phyloP scores from a whole-genome alignment of 2,888 invertebrate genomes.

The Atrina japonica region DNA sequence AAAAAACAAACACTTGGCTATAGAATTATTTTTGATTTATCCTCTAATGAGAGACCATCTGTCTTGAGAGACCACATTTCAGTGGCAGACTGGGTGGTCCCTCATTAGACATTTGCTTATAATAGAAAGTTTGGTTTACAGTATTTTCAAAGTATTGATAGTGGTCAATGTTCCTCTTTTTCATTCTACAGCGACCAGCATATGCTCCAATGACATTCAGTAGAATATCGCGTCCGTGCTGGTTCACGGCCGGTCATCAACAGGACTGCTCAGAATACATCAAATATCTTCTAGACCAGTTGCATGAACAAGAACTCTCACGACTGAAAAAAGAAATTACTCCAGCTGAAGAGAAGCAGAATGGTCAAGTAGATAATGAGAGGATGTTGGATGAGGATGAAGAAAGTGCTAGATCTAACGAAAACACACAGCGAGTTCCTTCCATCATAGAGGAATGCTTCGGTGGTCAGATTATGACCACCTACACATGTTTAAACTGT shows the following conservation, averaged over 20 bases:
- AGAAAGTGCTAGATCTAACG: background rate
- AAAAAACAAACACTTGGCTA: too few species aligned
- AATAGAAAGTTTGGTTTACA: too few species aligned
- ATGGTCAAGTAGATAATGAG: constrained; percentile 23
- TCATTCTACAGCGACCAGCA: constrained; percentile 82
- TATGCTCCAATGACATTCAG: constrained; percentile 88
- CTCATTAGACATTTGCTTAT: too few species aligned
- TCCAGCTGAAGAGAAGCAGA: constrained; percentile 20
- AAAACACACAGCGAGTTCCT: background rate
- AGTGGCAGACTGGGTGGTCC: too few species aligned
- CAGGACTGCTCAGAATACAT: constrained; percentile 95
- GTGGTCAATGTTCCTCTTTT: too few species aligned
- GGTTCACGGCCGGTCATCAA: constrained; percentile 89
- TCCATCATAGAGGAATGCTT: constrained; percentile 87
- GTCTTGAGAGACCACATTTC: too few species aligned
- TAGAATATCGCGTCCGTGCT: constrained; percentile 87
- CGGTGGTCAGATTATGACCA: constrained; percentile 88
- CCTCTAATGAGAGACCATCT: too few species aligned
- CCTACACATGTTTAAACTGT: constrained; percentile 88
- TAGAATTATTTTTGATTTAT: too few species aligned
- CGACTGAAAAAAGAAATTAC: constrained; percentile 27
- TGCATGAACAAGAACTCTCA: constrained; percentile 87
- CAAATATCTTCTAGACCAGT: constrained; percentile 86
- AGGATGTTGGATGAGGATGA: constrained; percentile 17
- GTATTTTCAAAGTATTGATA: too few species aligned